phyloP scores from a whole-genome alignment of 2,113 vertebrate genomes.

The Rhea pennata region DNA sequence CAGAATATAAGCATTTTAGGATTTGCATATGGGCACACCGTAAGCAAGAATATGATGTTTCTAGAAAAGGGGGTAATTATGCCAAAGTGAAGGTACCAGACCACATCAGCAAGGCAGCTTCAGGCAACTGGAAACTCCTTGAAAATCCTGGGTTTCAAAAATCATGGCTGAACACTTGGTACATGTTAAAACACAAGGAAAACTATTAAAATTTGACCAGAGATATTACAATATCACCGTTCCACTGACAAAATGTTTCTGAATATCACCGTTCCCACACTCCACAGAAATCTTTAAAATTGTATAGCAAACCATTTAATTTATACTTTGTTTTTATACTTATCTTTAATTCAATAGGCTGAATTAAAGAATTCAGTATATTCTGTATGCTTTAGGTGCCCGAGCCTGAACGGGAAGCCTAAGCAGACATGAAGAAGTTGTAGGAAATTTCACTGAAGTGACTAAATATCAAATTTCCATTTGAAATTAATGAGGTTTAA shows the following conservation, averaged over 20 bases:
- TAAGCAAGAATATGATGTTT: background rate
- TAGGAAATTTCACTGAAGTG: background rate
- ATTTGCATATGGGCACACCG: background rate
- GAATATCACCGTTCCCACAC: background rate
- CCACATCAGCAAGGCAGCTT: background rate
- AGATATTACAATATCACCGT: background rate
- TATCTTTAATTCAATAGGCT: background rate
- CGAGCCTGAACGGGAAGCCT: too few species aligned
- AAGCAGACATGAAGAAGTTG: background rate
- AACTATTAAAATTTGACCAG: background rate
- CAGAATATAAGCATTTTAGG: background rate
- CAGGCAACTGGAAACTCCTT: background rate
- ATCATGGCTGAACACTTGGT: background rate
- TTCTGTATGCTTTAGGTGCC: background rate
- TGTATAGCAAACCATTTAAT: background rate
- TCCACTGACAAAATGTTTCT: background rate
- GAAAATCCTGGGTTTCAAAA: accelerated
- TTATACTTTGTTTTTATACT: background rate
- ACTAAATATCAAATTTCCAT: background rate
- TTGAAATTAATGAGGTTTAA: background rate
- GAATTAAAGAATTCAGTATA: background rate
- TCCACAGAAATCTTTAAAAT: background rate
- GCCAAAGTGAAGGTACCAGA: background rate
- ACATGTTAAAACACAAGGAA: background rate
- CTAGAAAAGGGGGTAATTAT: background rate